These are phyloP conservation scores for Epinotia demarniana DNA, from an alignment of 2,888 invertebrate genomes.

Conservation along the genomic window DNA sequence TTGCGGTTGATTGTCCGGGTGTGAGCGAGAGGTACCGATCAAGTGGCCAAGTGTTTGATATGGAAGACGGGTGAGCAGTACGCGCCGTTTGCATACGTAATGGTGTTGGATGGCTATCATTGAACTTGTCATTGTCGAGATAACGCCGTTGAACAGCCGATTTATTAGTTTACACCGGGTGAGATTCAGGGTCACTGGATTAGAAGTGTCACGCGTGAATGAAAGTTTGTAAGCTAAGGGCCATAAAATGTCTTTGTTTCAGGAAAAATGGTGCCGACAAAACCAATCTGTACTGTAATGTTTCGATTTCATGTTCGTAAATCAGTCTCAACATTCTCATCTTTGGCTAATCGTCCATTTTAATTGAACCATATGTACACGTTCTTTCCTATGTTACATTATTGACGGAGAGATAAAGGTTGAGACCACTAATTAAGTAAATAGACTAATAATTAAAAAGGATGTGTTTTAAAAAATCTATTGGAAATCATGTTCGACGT, in stretches of 20 bases:
- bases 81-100: conserved; percentile 74
- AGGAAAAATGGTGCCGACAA: background rate
- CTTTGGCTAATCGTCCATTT: no score
- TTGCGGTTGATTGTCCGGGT: conserved; percentile 48
- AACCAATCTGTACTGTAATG: background rate
- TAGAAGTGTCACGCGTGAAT: background rate
- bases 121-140: conserved; percentile 76
- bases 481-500: no score
- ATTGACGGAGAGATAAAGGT: no score
- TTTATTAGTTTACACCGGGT: conserved; percentile 22
- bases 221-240: background rate
- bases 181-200: conserved; percentile 18
- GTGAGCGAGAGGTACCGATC: conserved; percentile 59
- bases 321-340: background rate
- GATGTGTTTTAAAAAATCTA: no score
- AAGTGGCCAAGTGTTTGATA: conserved; percentile 71
- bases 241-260: background rate
- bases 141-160: conserved; percentile 54
- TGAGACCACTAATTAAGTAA: no score
- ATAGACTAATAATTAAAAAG: no score
- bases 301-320: no score
- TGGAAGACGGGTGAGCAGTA: conserved; percentile 68
- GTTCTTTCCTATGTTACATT: no score
- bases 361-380: no score
- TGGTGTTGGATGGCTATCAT: conserved; percentile 68